These are phyloP conservation scores for Marisa cornuarietis DNA, from an alignment of 1,140 invertebrate genomes.

Conservation along the genomic window DNA sequence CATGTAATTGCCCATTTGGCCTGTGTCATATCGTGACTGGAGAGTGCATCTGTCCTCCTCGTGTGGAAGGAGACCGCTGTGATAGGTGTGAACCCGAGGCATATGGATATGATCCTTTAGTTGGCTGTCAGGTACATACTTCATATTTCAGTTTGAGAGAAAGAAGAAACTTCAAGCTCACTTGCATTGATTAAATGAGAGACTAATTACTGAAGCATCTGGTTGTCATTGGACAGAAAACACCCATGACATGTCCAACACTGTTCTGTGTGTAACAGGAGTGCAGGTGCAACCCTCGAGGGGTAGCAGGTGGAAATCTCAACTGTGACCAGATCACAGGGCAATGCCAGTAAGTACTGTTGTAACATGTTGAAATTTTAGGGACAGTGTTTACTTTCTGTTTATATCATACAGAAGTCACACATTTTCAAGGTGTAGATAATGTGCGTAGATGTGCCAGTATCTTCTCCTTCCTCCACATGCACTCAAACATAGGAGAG, in stretches of 20 bases:
- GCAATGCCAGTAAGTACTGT: constrained; percentile 62
- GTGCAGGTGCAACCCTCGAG: constrained; percentile 87
- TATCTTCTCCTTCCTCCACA: too few species aligned
- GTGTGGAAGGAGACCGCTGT: constrained; percentile 85
- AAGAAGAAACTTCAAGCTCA: background rate
- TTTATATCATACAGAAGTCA: too few species aligned
- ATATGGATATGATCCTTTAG: constrained; percentile 92
- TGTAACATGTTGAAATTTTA: constrained; percentile 69
- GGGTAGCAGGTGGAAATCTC: constrained; percentile 79
- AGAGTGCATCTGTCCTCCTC: constrained; percentile 83
- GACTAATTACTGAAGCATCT: too few species aligned
- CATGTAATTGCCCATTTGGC: constrained; percentile 65
- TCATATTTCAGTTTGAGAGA: background rate
- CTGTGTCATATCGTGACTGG: constrained; percentile 67
- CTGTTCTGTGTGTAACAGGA: constrained; percentile 66
- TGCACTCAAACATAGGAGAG: too few species aligned
- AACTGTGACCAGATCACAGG: constrained; percentile 91
- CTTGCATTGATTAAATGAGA: too few species aligned
- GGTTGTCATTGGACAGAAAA: too few species aligned
- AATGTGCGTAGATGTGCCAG: too few species aligned
- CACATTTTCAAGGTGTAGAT: too few species aligned
- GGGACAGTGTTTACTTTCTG: constrained; percentile 5
- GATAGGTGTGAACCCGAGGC: constrained; percentile 86
- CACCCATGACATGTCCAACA: too few species aligned
- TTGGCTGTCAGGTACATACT: constrained; percentile 84